Conservation (phyloP, 2,888 invertebrate species). For the Aromia moschata region DNA sequence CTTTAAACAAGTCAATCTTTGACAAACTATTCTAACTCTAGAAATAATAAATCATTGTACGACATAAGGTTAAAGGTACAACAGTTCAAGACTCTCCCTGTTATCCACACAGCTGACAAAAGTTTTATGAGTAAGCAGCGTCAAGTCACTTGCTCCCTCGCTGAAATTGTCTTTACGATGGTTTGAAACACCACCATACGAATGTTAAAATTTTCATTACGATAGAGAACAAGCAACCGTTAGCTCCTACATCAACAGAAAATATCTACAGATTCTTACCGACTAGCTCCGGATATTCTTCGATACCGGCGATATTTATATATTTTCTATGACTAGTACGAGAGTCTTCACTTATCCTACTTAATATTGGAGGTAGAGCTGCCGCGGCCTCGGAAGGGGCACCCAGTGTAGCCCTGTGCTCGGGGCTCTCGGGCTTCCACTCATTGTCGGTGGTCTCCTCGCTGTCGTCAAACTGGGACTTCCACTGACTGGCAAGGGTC, state of each 20-base stretch:
- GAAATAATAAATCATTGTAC: no score
- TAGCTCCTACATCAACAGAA: conserved; percentile 3
- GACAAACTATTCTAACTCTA: no score
- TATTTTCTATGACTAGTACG: conserved; percentile 66
- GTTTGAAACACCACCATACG: conserved; percentile 1
- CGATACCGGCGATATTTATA: conserved; percentile 82
- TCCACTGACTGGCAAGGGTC: conserved; percentile 94
- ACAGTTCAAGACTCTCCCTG: conserved; percentile 11
- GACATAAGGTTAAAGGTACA: background rate
- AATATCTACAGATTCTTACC: conserved; percentile 52
- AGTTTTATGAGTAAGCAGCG: background rate
- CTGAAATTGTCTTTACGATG: no score
- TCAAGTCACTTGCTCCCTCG: background rate
- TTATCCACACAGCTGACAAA: conserved; percentile 20
- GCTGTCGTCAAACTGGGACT: conserved; percentile 95
- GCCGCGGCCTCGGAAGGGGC: conserved; percentile 59
- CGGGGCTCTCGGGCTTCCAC: conserved; percentile 86
- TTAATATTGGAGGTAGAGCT: conserved; percentile 54
- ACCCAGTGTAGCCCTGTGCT: conserved; percentile 63
- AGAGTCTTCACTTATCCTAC: conserved; percentile 67
- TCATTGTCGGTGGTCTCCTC: conserved; percentile 95
- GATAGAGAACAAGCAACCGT: conserved; percentile 2
- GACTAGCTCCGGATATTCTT: conserved; percentile 75
- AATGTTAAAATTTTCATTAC: background rate
- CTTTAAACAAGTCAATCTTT: no score